Evolutionary conservation across 2,888 invertebrate species (phyloP), one percentile per base, ranked within the genome.

Genomic region (Sinotaia quadrata): DNA sequence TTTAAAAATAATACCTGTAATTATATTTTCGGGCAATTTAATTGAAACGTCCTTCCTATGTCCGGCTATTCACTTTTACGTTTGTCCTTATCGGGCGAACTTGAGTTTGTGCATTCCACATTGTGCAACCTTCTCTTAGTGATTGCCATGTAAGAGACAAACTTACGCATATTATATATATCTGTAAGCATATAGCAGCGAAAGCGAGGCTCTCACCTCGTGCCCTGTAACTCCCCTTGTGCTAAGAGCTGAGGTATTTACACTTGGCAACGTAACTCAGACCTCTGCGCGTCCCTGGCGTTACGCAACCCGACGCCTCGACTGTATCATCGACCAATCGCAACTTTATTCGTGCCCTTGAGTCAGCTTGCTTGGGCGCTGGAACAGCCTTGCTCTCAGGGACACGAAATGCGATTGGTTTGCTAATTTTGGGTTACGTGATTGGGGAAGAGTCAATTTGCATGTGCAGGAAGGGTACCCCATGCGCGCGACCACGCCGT

Each of bases 361-460:
- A n/a, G 47, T 47, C 12, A 7, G 47, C 47, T n/a, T 21, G 47
- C 47, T 1, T n/a, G 21, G 47, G 47, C n/a, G 47, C n/a, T 21
- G 24, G 47, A 47, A n/a, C 47, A 21, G 47, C 47, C 47, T 47
- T 18, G 18, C 47, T 18, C 24, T 47, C 47, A 47, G 47, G 24
- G 47, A 21, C 47, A 24, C 47, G 1, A 1, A 24, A 1, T 1
- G 15, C 47, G 47, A 47, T 47, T 47, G 47, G 47, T 47, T 24
- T 8, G 47, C 18, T 47, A 47, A 12, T n/a, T 47, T 47, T 47
- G 47, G 47, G 47, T 47, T 47, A 47, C 47, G 47, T 47, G 47
- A 47, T 47, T 47, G 47, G 47, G 47, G 47, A 7, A 47, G 47
- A 47, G 47, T 47, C 47, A 5, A 47, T 47, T 47, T 47, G 47